Percentiles rank a stretch among this genome's conserved stretches.
Conservation (phyloP, 1,140 invertebrate genomes). For the Cyrtorhinus lividipennis region DNA sequence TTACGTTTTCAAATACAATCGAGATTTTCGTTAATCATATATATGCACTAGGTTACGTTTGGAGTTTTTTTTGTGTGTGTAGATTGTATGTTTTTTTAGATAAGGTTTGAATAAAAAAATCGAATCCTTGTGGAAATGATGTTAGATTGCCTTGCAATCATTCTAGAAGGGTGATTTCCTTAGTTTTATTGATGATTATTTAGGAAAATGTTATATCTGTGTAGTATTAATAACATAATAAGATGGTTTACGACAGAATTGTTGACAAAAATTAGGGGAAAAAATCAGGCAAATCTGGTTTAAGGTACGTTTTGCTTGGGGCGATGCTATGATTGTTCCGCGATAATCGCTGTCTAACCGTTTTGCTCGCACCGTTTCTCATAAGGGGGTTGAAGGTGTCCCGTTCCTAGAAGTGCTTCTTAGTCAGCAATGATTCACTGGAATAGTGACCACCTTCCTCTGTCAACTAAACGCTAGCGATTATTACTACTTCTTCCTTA, state of each 20-base stretch:
- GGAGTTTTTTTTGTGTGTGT: not conserved
- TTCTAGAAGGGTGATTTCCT: not conserved
- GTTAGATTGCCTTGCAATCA: not conserved
- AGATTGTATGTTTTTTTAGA: not conserved
- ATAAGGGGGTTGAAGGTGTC: too few species aligned
- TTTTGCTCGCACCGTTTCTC: too few species aligned
- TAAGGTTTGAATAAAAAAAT: not conserved
- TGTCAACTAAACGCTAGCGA: too few species aligned
- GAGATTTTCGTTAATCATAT: not conserved
- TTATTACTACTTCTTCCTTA: too few species aligned
- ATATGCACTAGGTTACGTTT: not conserved
- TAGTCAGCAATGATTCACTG: too few species aligned
- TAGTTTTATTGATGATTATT: not conserved
- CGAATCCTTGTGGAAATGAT: not conserved
- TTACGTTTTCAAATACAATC: not conserved
- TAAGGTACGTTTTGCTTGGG: too few species aligned
- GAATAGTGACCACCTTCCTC: too few species aligned
- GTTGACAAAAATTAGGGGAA: not conserved
- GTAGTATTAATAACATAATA: not conserved
- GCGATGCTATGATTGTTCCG: too few species aligned
- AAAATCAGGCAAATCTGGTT: not conserved
- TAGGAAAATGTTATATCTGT: not conserved
- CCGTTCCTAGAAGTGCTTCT: too few species aligned
- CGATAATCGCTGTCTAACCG: too few species aligned
- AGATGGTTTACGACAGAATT: not conserved